Percentiles rank a stretch among this genome's conserved stretches.
Evolutionary conservation across 2,113 vertebrate genomes (phyloP).

Genomic region (Nymphicus hollandicus): DNA sequence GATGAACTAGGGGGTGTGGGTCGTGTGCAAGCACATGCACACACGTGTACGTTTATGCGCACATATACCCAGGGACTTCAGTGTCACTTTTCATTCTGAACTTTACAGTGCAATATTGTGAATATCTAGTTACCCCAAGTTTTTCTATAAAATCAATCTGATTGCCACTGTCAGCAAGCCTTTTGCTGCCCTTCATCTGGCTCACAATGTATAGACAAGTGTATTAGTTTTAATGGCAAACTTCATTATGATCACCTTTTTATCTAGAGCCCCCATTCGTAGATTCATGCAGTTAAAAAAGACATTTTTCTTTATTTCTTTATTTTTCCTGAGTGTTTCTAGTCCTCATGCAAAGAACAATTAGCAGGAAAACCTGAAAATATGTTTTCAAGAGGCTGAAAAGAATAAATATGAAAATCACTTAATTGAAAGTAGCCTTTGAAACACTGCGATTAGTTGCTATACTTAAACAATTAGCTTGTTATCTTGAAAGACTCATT

Average conservation of each 20-base stretch:
- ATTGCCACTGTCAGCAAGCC: not conserved
- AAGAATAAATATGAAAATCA: not conserved
- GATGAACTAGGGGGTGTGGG: not conserved
- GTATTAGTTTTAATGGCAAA: not conserved
- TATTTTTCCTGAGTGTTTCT: not conserved
- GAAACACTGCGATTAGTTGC: not conserved
- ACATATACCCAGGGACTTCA: not conserved
- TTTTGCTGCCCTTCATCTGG: not conserved
- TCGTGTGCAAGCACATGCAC: not conserved
- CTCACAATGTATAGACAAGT: not conserved
- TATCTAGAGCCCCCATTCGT: not conserved
- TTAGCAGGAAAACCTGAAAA: not conserved
- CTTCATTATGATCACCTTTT: not conserved
- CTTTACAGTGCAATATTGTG: not conserved
- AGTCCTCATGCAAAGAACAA: not conserved
- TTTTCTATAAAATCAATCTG: not conserved
- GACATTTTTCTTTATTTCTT: not conserved
- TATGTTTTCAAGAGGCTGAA: not conserved
- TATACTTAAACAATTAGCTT: not conserved
- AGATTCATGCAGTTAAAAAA: not conserved
- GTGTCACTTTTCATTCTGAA: not conserved
- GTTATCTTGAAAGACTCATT: not conserved
- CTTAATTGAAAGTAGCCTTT: not conserved
- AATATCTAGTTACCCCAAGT: not conserved
- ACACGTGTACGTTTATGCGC: rapidly evolving